Evolutionary conservation across 1,140 invertebrate genomes (phyloP).

Genomic region (Sycobia sp.): DNA sequence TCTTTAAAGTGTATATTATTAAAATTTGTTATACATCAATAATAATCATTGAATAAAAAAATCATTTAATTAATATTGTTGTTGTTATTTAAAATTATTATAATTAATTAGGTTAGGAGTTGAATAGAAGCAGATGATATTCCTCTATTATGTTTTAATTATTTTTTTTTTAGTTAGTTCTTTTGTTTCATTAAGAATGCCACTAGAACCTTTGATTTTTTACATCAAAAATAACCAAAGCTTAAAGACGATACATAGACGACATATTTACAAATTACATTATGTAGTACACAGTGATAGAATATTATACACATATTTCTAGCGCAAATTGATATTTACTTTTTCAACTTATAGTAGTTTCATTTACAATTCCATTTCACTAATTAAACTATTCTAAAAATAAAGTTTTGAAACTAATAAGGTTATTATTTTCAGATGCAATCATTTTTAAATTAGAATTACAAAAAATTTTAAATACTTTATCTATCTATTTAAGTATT

Average conservation of each 20-base stretch:
- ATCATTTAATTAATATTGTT: conserved; percentile 6
- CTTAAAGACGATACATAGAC: conserved; percentile 52
- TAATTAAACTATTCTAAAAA: conserved; percentile 8
- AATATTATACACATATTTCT: conserved; percentile 44
- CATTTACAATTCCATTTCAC: conserved; percentile 23
- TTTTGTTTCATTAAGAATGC: conserved; percentile 41
- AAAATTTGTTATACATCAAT: conserved; percentile 13
- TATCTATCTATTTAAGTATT: not conserved
- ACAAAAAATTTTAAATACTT: conserved; percentile 28
- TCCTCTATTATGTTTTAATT: conserved; percentile 49
- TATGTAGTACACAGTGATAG: conserved; percentile 51
- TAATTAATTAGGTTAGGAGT: conserved; percentile 18
- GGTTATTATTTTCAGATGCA: no score
- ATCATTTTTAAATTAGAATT: no score
- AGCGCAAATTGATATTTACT: conserved; percentile 19
- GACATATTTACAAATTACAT: conserved; percentile 57
- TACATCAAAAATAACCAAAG: conserved; percentile 58
- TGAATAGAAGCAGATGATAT: conserved; percentile 41
- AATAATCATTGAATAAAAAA: conserved; percentile 25
- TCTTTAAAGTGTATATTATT: conserved; percentile 31
- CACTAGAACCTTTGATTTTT: conserved; percentile 44
- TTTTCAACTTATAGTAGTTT: conserved; percentile 13
- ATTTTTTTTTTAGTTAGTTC: conserved; percentile 42
- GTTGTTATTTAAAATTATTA: conserved; percentile 14
- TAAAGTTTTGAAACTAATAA: no score